phyloP scores from a whole-genome alignment of 1,140 invertebrate genomes.

The Drosophila sp. region DNA sequence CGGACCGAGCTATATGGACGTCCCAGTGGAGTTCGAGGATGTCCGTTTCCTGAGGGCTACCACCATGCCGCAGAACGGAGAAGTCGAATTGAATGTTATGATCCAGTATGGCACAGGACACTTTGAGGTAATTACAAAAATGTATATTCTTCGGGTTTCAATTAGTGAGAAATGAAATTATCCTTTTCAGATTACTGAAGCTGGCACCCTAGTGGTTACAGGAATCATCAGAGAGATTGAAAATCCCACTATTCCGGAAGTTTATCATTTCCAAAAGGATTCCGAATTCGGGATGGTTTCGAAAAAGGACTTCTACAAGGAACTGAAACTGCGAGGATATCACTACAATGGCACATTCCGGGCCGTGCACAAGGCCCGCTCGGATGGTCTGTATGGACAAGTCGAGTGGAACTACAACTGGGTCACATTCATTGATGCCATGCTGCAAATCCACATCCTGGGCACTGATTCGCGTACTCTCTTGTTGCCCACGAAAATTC shows the following conservation, averaged over 20 bases:
- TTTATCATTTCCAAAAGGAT: slow-evolving; percentile 83
- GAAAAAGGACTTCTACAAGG: slow-evolving; percentile 94
- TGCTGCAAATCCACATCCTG: slow-evolving; percentile 94
- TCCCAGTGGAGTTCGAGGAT: slow-evolving; percentile 94
- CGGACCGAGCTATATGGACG: slow-evolving; percentile 88
- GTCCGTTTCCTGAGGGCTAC: slow-evolving; percentile 93
- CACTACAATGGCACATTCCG: slow-evolving; percentile 87
- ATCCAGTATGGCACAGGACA: slow-evolving; percentile 92
- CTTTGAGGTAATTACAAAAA: slow-evolving; percentile 86
- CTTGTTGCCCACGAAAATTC: slow-evolving; percentile 93
- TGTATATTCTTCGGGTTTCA: background rate
- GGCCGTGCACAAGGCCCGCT: slow-evolving; percentile 72
- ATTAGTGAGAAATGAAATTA: too few species aligned
- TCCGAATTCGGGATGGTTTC: slow-evolving; percentile 84
- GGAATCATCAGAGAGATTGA: slow-evolving; percentile 86
- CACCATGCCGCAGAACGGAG: slow-evolving; percentile 88
- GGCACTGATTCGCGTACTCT: slow-evolving; percentile 89
- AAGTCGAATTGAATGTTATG: slow-evolving; percentile 90
- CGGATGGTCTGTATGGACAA: slow-evolving; percentile 84
- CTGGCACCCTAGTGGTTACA: slow-evolving; percentile 90
- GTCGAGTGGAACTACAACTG: slow-evolving; percentile 91
- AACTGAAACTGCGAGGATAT: slow-evolving; percentile 94
- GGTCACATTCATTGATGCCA: slow-evolving; percentile 96
- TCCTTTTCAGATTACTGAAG: slow-evolving; percentile 88
- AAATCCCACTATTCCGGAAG: slow-evolving; percentile 83